These are phyloP conservation scores for Crioceris asparagi DNA, from an alignment of 2,888 invertebrate genomes.

Conservation along the genomic window DNA sequence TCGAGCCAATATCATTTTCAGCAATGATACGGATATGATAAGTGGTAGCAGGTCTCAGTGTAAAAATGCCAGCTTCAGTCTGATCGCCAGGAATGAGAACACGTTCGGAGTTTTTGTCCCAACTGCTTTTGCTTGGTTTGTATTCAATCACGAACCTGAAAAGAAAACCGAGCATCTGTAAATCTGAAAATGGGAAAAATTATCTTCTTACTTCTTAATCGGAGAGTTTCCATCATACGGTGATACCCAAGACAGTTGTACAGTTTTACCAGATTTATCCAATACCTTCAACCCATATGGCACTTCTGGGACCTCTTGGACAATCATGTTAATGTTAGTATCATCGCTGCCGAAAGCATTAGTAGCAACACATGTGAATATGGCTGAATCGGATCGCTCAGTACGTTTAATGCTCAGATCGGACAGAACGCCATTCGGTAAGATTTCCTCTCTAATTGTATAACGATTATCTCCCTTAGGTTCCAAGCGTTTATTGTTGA, in stretches of 20 bases:
- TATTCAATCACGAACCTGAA: constrained; percentile 72
- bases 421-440: constrained; percentile 77
- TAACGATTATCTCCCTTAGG: constrained; percentile 83
- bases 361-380: constrained; percentile 86
- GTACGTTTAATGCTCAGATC: constrained; percentile 83
- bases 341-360: constrained; percentile 92
- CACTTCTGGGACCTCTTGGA: constrained; percentile 85
- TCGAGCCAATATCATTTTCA: constrained; percentile 88
- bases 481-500: constrained; percentile 85
- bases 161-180: constrained; percentile 1
- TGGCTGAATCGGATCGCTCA: constrained; percentile 77
- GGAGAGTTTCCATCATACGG: constrained; percentile 89
- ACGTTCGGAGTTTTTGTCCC: constrained; percentile 78
- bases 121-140: constrained; percentile 71
- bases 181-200: constrained; percentile 1
- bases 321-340: constrained; percentile 90
- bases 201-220: constrained; percentile 54
- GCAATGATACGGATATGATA: constrained; percentile 89
- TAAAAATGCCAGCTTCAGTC: constrained; percentile 81
- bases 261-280: constrained; percentile 83
- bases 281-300: constrained; percentile 80
- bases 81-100: constrained; percentile 84
- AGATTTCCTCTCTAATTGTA: constrained; percentile 77
- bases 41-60: constrained; percentile 80
- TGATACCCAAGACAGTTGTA: constrained; percentile 85